Percentiles rank a stretch among this genome's conserved stretches.
Evolutionary conservation across 1,140 invertebrate genomes (phyloP).

Genomic region (Catajapyx aquilonaris): DNA sequence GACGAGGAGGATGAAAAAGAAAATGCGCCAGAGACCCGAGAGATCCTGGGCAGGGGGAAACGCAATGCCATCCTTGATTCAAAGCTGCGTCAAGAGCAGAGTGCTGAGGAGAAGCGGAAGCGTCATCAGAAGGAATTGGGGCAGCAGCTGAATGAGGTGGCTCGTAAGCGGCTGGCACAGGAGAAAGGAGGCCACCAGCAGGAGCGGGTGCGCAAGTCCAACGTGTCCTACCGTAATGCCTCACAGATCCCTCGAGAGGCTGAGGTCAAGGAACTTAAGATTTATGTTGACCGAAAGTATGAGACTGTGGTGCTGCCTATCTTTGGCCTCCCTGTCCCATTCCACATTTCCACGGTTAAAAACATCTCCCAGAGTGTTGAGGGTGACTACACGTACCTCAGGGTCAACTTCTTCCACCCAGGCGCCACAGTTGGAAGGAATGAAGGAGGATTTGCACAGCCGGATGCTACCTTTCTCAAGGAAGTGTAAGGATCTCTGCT

Average conservation of each 20-base stretch:
- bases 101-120: constrained; percentile 90
- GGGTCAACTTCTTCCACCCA: constrained; percentile 98
- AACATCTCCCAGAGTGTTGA: constrained; percentile 97
- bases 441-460: constrained; percentile 77
- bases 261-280: constrained; percentile 82
- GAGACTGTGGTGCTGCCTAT: constrained; percentile 94
- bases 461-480: constrained; percentile 92
- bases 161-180: constrained; percentile 72
- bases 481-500: constrained; percentile 57
- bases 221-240: constrained; percentile 81
- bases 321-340: constrained; percentile 87
- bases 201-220: constrained; percentile 82
- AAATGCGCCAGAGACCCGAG: constrained; percentile 31
- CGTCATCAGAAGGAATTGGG: constrained; percentile 92
- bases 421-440: constrained; percentile 85
- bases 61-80: constrained; percentile 86
- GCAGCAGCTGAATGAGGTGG: constrained; percentile 72
- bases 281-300: constrained; percentile 94
- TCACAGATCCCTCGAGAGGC: constrained; percentile 81
- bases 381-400: constrained; percentile 95
- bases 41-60: constrained; percentile 55
- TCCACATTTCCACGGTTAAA: constrained; percentile 97
- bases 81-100: constrained; percentile 77
- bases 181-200: constrained; percentile 64
- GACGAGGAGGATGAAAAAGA: constrained; percentile 70